Percentiles rank a stretch among this genome's conserved stretches.
Conservation (phyloP, 2,888 invertebrate species). For the Agrochola lychnidis region DNA sequence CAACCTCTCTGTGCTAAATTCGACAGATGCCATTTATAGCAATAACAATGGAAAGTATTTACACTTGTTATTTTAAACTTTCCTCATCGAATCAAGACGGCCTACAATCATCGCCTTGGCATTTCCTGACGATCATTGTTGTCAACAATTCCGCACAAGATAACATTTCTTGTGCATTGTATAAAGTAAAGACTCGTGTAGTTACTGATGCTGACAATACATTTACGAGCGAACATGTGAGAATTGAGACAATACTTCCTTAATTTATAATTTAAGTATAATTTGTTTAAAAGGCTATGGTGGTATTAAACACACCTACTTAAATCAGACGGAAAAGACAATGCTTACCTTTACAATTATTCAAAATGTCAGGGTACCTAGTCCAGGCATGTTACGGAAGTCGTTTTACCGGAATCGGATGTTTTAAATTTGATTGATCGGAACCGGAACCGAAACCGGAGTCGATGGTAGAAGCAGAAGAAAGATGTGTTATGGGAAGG, state of each 20-base stretch:
- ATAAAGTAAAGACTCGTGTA: constrained; percentile 16
- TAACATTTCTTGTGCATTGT: constrained; percentile 25
- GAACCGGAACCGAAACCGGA: too few relatives aligned
- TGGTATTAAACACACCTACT: constrained; percentile 18
- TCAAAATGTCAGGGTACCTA: constrained; percentile 28
- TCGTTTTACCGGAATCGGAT: too few relatives aligned
- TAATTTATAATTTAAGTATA: constrained; percentile 29
- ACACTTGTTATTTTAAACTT: constrained; percentile 13
- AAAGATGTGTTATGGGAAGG: too few relatives aligned
- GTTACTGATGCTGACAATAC: background rate
- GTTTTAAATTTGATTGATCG: too few relatives aligned
- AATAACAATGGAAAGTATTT: background rate
- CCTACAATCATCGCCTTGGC: constrained; percentile 39
- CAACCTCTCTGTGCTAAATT: background rate
- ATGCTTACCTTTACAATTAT: constrained; percentile 10
- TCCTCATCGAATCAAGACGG: constrained; percentile 12
- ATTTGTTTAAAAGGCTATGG: constrained; percentile 26
- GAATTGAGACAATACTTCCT: constrained; percentile 32
- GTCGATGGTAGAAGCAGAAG: too few relatives aligned
- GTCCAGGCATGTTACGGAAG: too few relatives aligned
- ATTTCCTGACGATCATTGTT: constrained; percentile 49
- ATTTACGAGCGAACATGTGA: constrained; percentile 21
- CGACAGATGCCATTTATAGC: background rate
- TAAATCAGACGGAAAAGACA: constrained; percentile 20
- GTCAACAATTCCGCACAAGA: constrained; percentile 14